phyloP scores from a whole-genome alignment of 2,797 vertebrate species.

The Gymnothorax javanicus region DNA sequence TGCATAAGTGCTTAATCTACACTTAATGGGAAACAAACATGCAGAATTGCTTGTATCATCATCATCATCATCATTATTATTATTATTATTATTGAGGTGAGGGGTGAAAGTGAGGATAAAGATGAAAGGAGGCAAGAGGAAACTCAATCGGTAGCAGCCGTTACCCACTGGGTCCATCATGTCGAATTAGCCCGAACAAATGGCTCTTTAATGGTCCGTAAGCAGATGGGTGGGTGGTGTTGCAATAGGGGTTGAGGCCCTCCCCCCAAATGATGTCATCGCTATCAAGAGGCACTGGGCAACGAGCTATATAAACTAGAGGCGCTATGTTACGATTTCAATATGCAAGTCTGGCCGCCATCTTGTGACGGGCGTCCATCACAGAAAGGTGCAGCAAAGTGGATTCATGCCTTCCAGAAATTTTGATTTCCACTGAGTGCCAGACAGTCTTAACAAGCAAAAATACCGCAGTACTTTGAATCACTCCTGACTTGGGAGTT shows the following conservation, averaged over 20 bases:
- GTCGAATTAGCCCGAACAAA: constrained; percentile 30
- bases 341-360: too few relatives aligned
- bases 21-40: not conserved
- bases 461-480: too few relatives aligned
- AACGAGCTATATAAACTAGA: too few relatives aligned
- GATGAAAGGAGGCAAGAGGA: not conserved
- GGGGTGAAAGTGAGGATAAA: not conserved
- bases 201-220: constrained; percentile 37
- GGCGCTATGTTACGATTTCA: too few relatives aligned
- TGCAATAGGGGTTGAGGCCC: constrained; percentile 17
- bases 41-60: not conserved
- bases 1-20: not conserved
- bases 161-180: constrained; percentile 32
- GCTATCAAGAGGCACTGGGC: constrained; percentile 36
- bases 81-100: not conserved
- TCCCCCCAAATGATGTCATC: constrained; percentile 36
- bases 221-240: constrained; percentile 31
- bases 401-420: too few relatives aligned
- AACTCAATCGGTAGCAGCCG: constrained; percentile 31
- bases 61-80: not conserved
- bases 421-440: too few relatives aligned
- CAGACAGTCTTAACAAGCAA: too few relatives aligned
- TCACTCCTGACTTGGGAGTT: too few relatives aligned
- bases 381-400: too few relatives aligned
- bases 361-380: too few relatives aligned